Evolutionary conservation across 2,888 invertebrate genomes (phyloP).

Genomic region (Andricus curvator): DNA sequence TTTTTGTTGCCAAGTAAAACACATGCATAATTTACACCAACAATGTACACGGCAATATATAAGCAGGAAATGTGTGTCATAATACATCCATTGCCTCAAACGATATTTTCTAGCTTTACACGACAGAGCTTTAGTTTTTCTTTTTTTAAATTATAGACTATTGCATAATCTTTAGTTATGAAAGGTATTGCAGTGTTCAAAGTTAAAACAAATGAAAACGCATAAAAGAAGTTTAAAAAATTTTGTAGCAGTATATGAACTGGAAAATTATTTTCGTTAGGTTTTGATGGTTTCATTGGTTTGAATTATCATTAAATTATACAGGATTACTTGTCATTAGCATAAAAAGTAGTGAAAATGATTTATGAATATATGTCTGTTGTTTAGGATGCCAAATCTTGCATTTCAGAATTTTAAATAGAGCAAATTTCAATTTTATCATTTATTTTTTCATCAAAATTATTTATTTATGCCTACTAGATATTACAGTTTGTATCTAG

Average conservation of each 20-base stretch:
- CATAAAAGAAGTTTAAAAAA: not conserved
- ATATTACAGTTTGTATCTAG: constrained; percentile 17
- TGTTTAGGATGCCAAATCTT: too few species aligned
- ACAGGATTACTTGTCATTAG: too few species aligned
- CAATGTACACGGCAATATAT: constrained; percentile 21
- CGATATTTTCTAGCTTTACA: constrained; percentile 27
- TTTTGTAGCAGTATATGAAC: too few species aligned
- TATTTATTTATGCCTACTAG: not conserved
- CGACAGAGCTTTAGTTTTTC: constrained; percentile 35
- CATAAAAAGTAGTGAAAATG: too few species aligned
- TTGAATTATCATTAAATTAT: too few species aligned
- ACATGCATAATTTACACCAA: constrained; percentile 2
- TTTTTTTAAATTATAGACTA: constrained; percentile 23
- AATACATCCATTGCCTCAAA: constrained; percentile 13
- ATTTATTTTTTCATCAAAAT: constrained; percentile 32
- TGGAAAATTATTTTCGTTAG: too few species aligned
- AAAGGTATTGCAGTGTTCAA: not conserved
- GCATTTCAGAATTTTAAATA: too few species aligned
- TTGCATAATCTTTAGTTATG: constrained; percentile 31
- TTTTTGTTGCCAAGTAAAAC: not conserved
- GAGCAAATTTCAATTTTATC: not conserved
- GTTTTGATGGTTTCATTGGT: too few species aligned
- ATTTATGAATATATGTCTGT: too few species aligned
- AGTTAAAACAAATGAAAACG: constrained; percentile 16
- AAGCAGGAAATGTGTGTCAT: constrained; percentile 31